A percentile compares a stretch with the other conserved stretches of the same genome.
phyloP scores from a whole-genome alignment of 2,797 vertebrate species.

The Lycodopsis pacificus region DNA sequence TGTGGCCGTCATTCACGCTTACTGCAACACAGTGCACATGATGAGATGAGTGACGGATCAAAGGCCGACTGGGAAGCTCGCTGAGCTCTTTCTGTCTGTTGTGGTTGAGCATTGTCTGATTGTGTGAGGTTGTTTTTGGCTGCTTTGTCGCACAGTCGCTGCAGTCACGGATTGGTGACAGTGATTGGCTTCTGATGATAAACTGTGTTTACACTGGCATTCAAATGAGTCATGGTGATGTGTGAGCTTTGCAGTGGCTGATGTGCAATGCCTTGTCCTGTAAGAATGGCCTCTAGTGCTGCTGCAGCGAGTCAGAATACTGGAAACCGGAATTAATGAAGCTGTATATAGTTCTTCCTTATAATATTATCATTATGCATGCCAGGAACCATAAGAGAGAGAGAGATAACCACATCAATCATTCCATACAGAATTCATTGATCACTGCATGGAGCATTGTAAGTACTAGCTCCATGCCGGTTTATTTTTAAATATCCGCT shows the following conservation, averaged over 20 bases:
- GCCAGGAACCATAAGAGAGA: background rate
- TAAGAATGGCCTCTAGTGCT: background rate
- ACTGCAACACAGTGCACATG: background rate
- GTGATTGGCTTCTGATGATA: constrained; percentile 40
- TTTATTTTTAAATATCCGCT: constrained; percentile 14
- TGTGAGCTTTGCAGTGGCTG: constrained; percentile 6
- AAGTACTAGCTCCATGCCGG: constrained; percentile 8
- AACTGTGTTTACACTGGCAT: constrained; percentile 28
- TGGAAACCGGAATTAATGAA: background rate
- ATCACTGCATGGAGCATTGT: constrained; percentile 11
- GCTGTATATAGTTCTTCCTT: background rate
- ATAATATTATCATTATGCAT: background rate
- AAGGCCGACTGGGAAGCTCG: constrained; percentile 30
- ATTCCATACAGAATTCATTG: background rate
- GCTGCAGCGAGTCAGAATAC: background rate
- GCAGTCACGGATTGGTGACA: constrained; percentile 7
- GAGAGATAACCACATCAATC: constrained; percentile 4
- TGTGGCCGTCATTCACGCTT: constrained; percentile 27
- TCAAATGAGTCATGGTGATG: constrained; percentile 23
- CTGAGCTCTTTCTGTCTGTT: constrained; percentile 11
- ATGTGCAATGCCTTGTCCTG: background rate
- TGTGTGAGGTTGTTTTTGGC: constrained; percentile 30
- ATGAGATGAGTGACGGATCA: constrained; percentile 52
- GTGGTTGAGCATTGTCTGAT: constrained; percentile 43
- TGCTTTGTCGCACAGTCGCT: constrained; percentile 17